Evolutionary conservation across 2,888 invertebrate genomes (phyloP).

Genomic region (Caenorhabditis auriculariae): DNA sequence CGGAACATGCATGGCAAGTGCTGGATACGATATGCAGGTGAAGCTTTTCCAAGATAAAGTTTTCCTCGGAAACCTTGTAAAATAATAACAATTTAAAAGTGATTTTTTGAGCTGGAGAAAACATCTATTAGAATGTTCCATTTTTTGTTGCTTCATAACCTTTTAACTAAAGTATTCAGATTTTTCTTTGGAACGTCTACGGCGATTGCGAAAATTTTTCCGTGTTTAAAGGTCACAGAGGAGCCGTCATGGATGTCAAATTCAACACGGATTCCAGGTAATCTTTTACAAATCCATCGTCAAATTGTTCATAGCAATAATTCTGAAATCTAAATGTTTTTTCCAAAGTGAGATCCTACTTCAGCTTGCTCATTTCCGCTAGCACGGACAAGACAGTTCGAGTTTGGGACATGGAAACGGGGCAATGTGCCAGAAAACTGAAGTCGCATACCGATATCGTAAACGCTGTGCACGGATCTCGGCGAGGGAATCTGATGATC

Average conservation of each 20-base stretch:
- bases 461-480: slow-evolving; percentile 70
- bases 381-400: slow-evolving; percentile 92
- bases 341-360: slow-evolving; percentile 12
- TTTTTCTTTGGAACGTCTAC: slow-evolving; percentile 87
- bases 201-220: slow-evolving; percentile 97
- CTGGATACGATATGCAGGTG: slow-evolving; percentile 91
- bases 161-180: slow-evolving; percentile 14
- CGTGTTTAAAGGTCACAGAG: slow-evolving; percentile 88
- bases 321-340: neutral
- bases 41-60: neutral
- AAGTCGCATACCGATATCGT: slow-evolving; percentile 70
- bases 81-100: no score
- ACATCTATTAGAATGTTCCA: neutral
- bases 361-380: slow-evolving; percentile 78
- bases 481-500: slow-evolving; percentile 85
- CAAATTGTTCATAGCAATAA: no score
- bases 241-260: slow-evolving; percentile 85
- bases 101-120: neutral
- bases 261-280: slow-evolving; percentile 62
- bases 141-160: neutral
- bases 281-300: neutral
- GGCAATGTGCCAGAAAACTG: slow-evolving; percentile 78
- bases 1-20: slow-evolving; percentile 88
- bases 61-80: no score
- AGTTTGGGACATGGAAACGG: slow-evolving; percentile 90